These are phyloP conservation scores for Labroides dimidiatus DNA, from an alignment of 2,797 vertebrate species.

Conservation along the genomic window DNA sequence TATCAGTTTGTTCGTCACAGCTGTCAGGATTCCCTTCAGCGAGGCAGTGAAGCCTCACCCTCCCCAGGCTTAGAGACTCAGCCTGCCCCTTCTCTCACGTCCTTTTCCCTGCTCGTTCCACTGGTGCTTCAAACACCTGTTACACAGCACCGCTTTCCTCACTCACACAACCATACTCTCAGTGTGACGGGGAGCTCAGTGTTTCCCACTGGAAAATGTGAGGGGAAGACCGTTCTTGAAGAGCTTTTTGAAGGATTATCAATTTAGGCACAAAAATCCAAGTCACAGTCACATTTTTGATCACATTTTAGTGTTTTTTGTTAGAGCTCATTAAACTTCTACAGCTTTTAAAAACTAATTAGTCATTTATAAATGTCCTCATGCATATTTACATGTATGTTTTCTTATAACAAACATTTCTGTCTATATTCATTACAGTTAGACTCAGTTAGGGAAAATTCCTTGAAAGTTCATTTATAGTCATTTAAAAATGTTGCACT, in stretches of 20 bases:
- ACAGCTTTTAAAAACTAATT: too few relatives aligned
- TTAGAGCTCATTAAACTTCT: too few relatives aligned
- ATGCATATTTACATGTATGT: too few relatives aligned
- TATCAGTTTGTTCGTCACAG: constrained; percentile 8
- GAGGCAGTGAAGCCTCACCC: background rate
- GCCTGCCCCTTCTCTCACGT: constrained; percentile 16
- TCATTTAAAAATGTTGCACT: too few relatives aligned
- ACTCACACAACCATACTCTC: background rate
- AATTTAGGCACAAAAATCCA: too few relatives aligned
- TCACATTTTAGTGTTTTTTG: too few relatives aligned
- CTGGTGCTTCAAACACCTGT: constrained; percentile 2
- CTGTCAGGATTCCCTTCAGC: background rate
- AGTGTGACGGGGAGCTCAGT: background rate
- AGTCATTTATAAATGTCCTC: too few relatives aligned
- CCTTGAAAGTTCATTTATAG: too few relatives aligned
- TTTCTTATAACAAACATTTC: too few relatives aligned
- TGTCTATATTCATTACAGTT: too few relatives aligned
- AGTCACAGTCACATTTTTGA: background rate
- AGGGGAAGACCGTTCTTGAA: background rate
- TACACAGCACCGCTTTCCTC: background rate
- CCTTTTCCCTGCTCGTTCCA: background rate
- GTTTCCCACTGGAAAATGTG: background rate
- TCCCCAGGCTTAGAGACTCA: background rate
- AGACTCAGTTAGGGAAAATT: too few relatives aligned
- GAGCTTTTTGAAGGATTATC: background rate